These are phyloP conservation scores for Melipona quadrifasciata DNA, from an alignment of 1,140 invertebrate genomes.

Conservation along the genomic window DNA sequence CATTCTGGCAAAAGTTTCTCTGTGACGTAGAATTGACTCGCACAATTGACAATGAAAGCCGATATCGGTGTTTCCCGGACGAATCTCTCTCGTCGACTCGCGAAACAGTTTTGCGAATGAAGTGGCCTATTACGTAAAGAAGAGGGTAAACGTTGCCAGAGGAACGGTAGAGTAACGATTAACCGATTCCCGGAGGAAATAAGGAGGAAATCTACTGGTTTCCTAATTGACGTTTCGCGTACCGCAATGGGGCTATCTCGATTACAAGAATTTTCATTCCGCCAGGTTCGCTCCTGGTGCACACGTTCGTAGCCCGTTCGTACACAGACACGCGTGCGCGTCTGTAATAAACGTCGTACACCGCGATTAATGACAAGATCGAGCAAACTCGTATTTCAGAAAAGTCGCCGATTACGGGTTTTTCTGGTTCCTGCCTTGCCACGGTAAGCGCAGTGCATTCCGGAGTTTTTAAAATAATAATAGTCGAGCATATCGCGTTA, in stretches of 20 bases:
- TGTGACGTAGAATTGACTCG: background rate
- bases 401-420: constrained; percentile 21
- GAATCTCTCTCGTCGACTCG: background rate
- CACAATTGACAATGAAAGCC: background rate
- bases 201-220: background rate
- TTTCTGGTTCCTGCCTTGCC: constrained; percentile 20
- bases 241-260: background rate
- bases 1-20: background rate
- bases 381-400: constrained; percentile 10
- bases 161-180: background rate
- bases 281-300: background rate
- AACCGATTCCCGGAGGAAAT: background rate
- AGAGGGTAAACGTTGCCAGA: background rate
- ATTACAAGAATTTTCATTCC: constrained; percentile 21
- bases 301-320: background rate
- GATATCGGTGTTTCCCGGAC: constrained; percentile 10
- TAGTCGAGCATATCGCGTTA: background rate
- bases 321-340: too few species aligned
- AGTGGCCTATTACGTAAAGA: constrained; percentile 8
- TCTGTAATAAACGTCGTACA: constrained; percentile 8
- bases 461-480: background rate
- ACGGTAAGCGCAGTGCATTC: background rate
- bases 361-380: constrained; percentile 5
- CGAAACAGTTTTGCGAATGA: background rate
- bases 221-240: constrained; percentile 40